A percentile compares a stretch with the other conserved stretches of the same genome.
Evolutionary conservation across 2,113 vertebrate genomes (phyloP).

Genomic region (Dendropsophus ebraccatus): DNA sequence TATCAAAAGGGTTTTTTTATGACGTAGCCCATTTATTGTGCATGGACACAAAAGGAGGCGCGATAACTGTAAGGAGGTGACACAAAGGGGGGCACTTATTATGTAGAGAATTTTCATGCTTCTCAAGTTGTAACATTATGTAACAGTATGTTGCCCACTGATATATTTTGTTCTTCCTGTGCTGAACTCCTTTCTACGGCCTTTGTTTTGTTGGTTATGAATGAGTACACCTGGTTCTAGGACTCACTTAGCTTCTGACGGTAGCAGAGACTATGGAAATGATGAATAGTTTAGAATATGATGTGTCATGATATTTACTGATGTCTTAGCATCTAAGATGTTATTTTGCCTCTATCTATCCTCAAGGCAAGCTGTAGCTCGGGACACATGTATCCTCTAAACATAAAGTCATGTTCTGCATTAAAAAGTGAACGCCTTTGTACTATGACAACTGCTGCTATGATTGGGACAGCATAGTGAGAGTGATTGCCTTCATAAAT

Average conservation of each 20-base stretch:
- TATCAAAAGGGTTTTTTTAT: too few species aligned
- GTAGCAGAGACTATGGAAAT: neutral
- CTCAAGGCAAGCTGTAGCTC: neutral
- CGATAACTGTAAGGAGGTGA: too few species aligned
- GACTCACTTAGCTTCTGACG: neutral
- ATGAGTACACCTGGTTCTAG: too few species aligned
- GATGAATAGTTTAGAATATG: neutral
- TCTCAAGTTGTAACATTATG: too few species aligned
- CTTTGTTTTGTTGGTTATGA: too few species aligned
- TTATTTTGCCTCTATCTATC: constrained; percentile 21
- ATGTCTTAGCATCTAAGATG: neutral
- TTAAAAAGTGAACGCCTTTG: neutral
- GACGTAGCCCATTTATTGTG: too few species aligned
- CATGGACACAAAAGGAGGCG: too few species aligned
- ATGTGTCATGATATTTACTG: neutral
- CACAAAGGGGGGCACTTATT: too few species aligned
- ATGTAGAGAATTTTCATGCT: too few species aligned
- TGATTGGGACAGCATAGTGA: neutral
- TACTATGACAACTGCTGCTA: neutral
- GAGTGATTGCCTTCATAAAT: neutral
- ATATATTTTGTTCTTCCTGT: too few species aligned
- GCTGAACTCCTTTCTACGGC: too few species aligned
- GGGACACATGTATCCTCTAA: neutral
- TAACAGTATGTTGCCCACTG: too few species aligned
- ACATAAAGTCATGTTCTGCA: neutral